Evolutionary conservation across 2,888 invertebrate species (phyloP).

Genomic region (Cenopis cana): DNA sequence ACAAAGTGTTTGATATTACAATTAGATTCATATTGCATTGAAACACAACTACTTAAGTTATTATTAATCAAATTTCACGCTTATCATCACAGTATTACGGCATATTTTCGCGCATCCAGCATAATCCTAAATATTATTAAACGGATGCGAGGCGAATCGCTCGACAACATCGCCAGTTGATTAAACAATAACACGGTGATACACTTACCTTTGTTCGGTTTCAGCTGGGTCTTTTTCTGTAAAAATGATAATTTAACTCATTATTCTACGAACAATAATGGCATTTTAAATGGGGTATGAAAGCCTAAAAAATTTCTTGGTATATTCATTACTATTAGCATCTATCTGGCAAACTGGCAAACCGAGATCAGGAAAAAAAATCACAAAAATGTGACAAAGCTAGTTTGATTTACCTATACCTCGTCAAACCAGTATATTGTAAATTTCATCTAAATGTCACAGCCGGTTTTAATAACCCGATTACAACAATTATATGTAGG

Average conservation of each 20-base stretch:
- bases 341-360: too few relatives aligned
- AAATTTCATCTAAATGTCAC: too few relatives aligned
- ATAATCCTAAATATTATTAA: conserved; percentile 28
- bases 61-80: conserved; percentile 14
- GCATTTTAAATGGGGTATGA: too few relatives aligned
- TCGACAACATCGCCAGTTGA: conserved; percentile 27
- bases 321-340: too few relatives aligned
- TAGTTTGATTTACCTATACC: too few relatives aligned
- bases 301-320: too few relatives aligned
- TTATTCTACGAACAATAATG: neutral
- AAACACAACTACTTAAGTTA: conserved; percentile 9
- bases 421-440: too few relatives aligned
- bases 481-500: neutral
- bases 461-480: too few relatives aligned
- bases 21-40: conserved; percentile 6
- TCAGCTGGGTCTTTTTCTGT: conserved; percentile 44
- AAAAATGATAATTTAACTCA: conserved; percentile 3
- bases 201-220: conserved; percentile 62
- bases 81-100: conserved; percentile 7
- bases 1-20: neutral
- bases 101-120: conserved; percentile 11
- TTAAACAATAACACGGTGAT: conserved; percentile 26
- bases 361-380: too few relatives aligned
- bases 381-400: too few relatives aligned
- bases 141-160: conserved; percentile 21